Percentiles rank a stretch among this genome's conserved stretches.
Conservation (phyloP, 2,113 vertebrate genomes). For the Pteropus alecto region DNA sequence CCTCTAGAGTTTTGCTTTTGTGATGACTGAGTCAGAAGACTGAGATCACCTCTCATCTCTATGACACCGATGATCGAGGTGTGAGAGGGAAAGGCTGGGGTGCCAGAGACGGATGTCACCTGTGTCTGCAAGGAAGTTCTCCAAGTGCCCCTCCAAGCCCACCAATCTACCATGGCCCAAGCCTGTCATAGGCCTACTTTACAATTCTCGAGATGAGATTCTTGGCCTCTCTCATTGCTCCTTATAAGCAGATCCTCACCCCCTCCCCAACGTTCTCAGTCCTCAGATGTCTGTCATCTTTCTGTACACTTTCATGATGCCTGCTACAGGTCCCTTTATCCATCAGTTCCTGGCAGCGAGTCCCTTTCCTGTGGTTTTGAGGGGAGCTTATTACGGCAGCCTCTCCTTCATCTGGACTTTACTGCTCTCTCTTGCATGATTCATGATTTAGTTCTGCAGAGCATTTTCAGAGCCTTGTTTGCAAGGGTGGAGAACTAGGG, state of each 20-base stretch:
- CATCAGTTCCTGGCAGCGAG: background rate
- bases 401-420: background rate
- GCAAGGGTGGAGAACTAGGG: background rate
- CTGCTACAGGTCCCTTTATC: no score
- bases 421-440: background rate
- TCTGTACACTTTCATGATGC: background rate
- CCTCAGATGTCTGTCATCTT: background rate
- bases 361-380: background rate
- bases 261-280: background rate
- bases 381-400: background rate
- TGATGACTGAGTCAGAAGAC: background rate
- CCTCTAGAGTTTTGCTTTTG: background rate
- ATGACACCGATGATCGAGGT: background rate
- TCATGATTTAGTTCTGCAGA: background rate
- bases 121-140: background rate
- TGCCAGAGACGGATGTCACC: background rate
- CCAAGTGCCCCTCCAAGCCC: accelerated
- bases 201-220: background rate
- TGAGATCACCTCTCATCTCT: background rate
- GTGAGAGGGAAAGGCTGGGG: background rate
- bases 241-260: background rate
- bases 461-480: slow-evolving; percentile 36
- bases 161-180: accelerated
- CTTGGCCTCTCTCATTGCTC: background rate
- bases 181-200: background rate